These are phyloP conservation scores for Drosophila suboccidentalis DNA, from an alignment of 2,888 invertebrate species.

Conservation along the genomic window DNA sequence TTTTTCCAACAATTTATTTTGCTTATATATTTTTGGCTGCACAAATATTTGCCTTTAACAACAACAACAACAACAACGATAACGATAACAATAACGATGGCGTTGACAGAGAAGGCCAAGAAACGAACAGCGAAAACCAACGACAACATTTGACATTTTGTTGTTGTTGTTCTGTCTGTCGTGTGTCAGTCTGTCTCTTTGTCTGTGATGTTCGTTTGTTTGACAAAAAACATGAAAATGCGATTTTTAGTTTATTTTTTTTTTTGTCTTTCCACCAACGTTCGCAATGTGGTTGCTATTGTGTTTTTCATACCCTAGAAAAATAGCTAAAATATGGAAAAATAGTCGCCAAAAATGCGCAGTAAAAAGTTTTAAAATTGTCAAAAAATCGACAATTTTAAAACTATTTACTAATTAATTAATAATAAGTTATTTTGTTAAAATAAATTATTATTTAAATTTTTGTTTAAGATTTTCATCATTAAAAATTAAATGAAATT, in stretches of 20 bases:
- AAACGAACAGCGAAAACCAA: constrained; percentile 38
- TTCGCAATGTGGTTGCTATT: constrained; percentile 30
- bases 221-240: constrained; percentile 54
- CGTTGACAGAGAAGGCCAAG: constrained; percentile 47
- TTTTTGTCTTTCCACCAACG: constrained; percentile 13
- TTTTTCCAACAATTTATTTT: constrained; percentile 46
- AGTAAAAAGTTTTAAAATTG: too few species aligned
- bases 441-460: background rate
- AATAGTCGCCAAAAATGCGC: background rate
- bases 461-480: too few species aligned
- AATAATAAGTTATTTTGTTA: too few species aligned
- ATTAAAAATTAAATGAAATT: too few species aligned
- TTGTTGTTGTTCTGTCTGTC: constrained; percentile 28
- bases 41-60: constrained; percentile 61
- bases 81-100: constrained; percentile 29
- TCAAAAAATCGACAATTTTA: too few species aligned
- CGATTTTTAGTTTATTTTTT: constrained; percentile 58
- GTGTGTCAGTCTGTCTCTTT: background rate
- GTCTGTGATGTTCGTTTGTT: constrained; percentile 31
- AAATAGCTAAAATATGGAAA: too few species aligned
- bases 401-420: too few species aligned
- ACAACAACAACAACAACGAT: too few species aligned
- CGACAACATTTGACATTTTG: constrained; percentile 55
- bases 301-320: constrained; percentile 25
- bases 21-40: constrained; percentile 29